A percentile compares a stretch with the other conserved stretches of the same genome.
phyloP scores from a whole-genome alignment of 1,140 invertebrate genomes.

The Drosophila varians region DNA sequence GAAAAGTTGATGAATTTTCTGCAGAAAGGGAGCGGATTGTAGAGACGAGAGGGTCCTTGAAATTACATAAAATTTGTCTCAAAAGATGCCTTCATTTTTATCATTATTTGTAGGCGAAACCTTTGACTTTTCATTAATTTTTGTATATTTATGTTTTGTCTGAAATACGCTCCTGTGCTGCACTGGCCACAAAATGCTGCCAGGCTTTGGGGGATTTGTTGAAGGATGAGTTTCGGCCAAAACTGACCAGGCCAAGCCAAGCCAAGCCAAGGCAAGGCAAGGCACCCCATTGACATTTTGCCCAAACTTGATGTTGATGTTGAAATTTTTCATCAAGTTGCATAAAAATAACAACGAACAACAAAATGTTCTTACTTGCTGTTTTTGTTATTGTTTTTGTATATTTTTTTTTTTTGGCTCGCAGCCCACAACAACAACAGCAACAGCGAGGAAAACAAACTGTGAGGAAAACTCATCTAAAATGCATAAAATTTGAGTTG shows the following conservation, averaged over 20 bases:
- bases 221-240: conserved; percentile 3
- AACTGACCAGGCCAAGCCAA: conserved; percentile 1
- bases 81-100: neutral
- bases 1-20: conserved; percentile 81
- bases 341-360: conserved; percentile 79
- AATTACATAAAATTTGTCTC: neutral
- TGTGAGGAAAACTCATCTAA: conserved; percentile 81
- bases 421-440: conserved; percentile 35
- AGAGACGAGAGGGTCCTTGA: neutral
- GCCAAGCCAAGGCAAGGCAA: conserved; percentile 32
- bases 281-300: conserved; percentile 76
- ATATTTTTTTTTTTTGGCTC: conserved; percentile 12
- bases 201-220: conserved; percentile 46
- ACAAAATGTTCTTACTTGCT: conserved; percentile 37
- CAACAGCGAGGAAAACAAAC: conserved; percentile 66
- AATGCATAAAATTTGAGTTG: conserved; percentile 82
- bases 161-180: conserved; percentile 32
- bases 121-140: neutral
- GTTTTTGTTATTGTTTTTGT: conserved; percentile 14
- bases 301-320: conserved; percentile 82
- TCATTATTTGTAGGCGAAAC: neutral
- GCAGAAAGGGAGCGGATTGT: conserved; percentile 37
- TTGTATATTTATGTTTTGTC: neutral
- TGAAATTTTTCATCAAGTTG: conserved; percentile 82
- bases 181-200: conserved; percentile 52